These are phyloP conservation scores for Lochmaea crataegi DNA, from an alignment of 2,888 invertebrate species.

Conservation along the genomic window DNA sequence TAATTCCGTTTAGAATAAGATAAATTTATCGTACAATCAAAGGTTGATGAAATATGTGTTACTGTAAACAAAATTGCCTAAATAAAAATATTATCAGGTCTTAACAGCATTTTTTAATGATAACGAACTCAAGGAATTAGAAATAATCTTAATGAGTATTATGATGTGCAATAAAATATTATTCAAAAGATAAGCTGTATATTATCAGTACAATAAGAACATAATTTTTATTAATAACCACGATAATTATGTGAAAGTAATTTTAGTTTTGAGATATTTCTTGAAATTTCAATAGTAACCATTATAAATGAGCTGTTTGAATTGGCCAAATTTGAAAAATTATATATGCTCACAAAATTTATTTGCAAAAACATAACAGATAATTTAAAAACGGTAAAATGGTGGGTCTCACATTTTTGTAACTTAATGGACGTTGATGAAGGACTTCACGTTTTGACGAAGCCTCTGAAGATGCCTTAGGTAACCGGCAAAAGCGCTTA, in stretches of 20 bases:
- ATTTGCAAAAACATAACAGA: no score
- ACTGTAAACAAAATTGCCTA: neutral
- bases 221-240: neutral
- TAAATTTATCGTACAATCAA: conserved; percentile 8
- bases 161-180: conserved; percentile 9
- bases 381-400: no score
- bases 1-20: conserved; percentile 1
- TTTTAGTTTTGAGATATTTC: neutral
- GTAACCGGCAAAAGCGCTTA: no score
- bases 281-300: neutral
- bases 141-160: conserved; percentile 18
- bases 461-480: no score
- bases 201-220: neutral
- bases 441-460: no score
- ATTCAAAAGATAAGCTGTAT: conserved; percentile 3
- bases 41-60: neutral
- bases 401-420: no score
- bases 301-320: neutral
- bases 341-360: no score
- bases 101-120: conserved; percentile 14
- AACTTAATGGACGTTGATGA: no score
- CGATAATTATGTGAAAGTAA: neutral
- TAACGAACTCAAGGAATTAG: conserved; percentile 12
- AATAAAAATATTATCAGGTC: conserved; percentile 14
- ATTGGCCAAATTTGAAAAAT: no score